phyloP scores from a whole-genome alignment of 2,888 invertebrate species.

The Cryptocheilus praepositus region DNA sequence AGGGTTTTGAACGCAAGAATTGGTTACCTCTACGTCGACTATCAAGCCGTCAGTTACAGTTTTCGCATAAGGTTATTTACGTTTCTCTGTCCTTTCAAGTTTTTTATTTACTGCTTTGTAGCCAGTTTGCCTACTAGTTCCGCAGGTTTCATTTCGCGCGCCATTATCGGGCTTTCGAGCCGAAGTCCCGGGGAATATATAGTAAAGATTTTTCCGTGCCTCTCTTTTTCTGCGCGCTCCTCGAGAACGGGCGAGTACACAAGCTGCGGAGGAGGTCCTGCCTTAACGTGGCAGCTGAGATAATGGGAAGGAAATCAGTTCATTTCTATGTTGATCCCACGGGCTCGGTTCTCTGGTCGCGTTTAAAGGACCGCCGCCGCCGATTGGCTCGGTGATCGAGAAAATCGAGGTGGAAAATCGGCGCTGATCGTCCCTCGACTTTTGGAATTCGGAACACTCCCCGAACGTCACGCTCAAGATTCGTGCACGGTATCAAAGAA shows the following conservation, averaged over 20 bases:
- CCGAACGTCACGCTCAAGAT: neutral
- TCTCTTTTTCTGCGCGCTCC: slow-evolving; percentile 17
- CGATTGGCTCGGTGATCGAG: slow-evolving; percentile 67
- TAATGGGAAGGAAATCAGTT: slow-evolving; percentile 75
- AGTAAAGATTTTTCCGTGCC: no score
- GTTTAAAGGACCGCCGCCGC: slow-evolving; percentile 54
- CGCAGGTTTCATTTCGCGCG: neutral
- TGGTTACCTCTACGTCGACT: no score
- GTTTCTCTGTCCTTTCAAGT: no score
- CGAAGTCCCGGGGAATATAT: slow-evolving; percentile 6
- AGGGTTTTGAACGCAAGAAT: no score
- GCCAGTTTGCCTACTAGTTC: neutral
- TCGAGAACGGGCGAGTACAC: no score
- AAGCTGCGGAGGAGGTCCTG: slow-evolving; percentile 28
- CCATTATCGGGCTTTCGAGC: slow-evolving; percentile 40
- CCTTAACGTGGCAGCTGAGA: slow-evolving; percentile 59
- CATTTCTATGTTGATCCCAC: slow-evolving; percentile 75
- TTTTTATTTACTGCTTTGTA: no score
- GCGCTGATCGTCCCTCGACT: slow-evolving; percentile 29
- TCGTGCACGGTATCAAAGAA: neutral
- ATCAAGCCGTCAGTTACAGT: no score
- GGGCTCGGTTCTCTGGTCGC: slow-evolving; percentile 48
- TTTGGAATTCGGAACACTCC: slow-evolving; percentile 6
- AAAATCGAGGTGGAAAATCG: slow-evolving; percentile 69
- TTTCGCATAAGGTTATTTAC: no score